These are phyloP conservation scores for Callipepla squamata DNA, from an alignment of 2,113 vertebrate species.

Conservation along the genomic window DNA sequence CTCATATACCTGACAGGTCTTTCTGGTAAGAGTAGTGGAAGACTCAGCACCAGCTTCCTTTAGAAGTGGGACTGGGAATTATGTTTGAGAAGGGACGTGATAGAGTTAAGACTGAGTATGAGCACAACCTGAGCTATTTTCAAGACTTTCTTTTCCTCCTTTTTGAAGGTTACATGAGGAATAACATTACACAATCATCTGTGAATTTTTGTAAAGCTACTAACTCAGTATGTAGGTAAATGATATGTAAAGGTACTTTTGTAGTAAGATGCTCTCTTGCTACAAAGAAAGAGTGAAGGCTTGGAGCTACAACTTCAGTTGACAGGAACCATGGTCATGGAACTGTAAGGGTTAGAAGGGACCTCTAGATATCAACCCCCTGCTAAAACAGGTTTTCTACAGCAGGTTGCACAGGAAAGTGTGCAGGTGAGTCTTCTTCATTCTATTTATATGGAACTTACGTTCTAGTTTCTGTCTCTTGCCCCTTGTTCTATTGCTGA, in stretches of 20 bases:
- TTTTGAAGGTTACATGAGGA: background rate
- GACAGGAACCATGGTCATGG: no score
- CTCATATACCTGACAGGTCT: background rate
- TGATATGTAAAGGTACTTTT: background rate
- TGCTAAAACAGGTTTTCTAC: no score
- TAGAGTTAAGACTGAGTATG: background rate
- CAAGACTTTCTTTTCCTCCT: background rate
- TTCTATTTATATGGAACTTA: no score
- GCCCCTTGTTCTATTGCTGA: no score
- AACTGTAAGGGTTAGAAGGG: no score
- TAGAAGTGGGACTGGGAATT: background rate
- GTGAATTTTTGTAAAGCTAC: background rate
- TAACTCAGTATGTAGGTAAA: background rate
- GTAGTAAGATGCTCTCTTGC: background rate
- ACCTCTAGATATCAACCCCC: no score
- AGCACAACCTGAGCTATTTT: background rate
- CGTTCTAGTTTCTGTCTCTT: no score
- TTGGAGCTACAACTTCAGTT: background rate
- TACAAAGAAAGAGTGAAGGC: background rate
- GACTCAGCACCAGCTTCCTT: background rate
- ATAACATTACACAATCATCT: background rate
- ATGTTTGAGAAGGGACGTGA: background rate
- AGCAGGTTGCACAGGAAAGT: no score
- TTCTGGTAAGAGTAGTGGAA: background rate
- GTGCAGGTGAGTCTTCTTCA: no score